phyloP scores from a whole-genome alignment of 2,113 vertebrate species.

The Oostethus manadensis region DNA sequence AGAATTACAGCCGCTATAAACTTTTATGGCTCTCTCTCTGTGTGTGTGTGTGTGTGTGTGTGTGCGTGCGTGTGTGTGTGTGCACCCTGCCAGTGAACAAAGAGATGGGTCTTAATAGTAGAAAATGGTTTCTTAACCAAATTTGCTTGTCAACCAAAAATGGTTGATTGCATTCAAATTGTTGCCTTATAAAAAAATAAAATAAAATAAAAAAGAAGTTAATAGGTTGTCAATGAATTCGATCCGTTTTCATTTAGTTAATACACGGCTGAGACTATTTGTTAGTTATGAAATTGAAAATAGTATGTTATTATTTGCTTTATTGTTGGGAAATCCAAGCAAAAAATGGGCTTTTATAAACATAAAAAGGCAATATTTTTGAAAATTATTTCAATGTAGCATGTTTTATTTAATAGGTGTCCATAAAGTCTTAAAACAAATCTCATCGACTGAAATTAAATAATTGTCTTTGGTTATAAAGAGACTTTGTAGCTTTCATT shows the following conservation, averaged over 20 bases:
- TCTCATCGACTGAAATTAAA: not conserved
- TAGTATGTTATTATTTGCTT: not conserved
- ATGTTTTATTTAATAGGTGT: not conserved
- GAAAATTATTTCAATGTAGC: no score
- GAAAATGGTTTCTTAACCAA: slow-evolving; percentile 24
- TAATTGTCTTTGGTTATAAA: not conserved
- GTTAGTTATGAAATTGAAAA: not conserved
- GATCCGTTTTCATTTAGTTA: not conserved
- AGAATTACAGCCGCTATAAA: slow-evolving; percentile 69
- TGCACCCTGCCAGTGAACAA: not conserved
- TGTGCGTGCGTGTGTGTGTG: slow-evolving; percentile 2
- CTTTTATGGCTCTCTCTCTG: slow-evolving; percentile 59
- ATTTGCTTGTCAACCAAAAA: slow-evolving; percentile 11
- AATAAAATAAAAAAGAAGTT: no score
- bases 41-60: slow-evolving; percentile 4
- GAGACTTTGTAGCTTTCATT: no score
- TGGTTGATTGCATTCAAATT: not conserved
- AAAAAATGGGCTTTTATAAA: no score
- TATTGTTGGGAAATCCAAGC: not conserved
- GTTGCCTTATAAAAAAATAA: no score
- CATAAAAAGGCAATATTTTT: no score
- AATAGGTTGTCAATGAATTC: not conserved
- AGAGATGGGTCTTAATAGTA: slow-evolving; percentile 18
- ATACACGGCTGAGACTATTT: not conserved
- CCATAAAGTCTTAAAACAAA: not conserved